A percentile compares a stretch with the other conserved stretches of the same genome.
These are phyloP conservation scores for Meandrina meandrites DNA, from an alignment of 92 coral and sea anemone genomes.

Conservation along the genomic window DNA sequence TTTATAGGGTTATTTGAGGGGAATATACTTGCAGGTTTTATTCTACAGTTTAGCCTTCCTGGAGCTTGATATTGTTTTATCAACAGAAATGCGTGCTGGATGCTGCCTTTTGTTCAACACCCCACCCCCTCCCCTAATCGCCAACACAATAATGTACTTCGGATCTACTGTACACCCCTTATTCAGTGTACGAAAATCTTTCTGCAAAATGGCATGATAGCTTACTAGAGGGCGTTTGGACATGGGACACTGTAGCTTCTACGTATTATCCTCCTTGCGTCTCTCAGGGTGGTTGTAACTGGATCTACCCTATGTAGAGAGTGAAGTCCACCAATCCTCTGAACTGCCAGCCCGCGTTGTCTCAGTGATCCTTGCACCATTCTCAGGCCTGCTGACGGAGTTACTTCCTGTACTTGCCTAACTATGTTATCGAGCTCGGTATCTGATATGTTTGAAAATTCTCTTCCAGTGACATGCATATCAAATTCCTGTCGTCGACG, in stretches of 20 bases:
- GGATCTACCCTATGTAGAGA: constrained; percentile 70
- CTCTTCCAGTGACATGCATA: too few relatives aligned
- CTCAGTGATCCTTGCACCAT: constrained; percentile 35
- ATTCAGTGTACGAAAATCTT: too few relatives aligned
- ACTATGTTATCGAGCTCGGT: constrained; percentile 30
- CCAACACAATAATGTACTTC: too few relatives aligned
- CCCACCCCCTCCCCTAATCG: too few relatives aligned
- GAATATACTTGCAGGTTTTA: too few relatives aligned
- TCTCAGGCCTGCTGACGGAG: constrained; percentile 66
- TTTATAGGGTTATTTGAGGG: too few relatives aligned
- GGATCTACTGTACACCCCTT: too few relatives aligned
- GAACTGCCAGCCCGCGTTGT: constrained; percentile 43
- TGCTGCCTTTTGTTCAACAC: too few relatives aligned
- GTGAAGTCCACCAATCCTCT: constrained; percentile 54
- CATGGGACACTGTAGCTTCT: constrained; percentile 56
- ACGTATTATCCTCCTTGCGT: constrained; percentile 61
- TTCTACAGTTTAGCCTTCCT: too few relatives aligned
- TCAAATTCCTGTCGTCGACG: background rate
- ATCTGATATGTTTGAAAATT: too few relatives aligned
- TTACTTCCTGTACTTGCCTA: constrained; percentile 40
- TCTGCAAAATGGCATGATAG: background rate
- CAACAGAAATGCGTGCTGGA: too few relatives aligned
- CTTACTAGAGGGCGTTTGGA: constrained; percentile 70
- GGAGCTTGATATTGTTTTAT: too few relatives aligned
- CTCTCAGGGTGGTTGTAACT: constrained; percentile 55